These are phyloP conservation scores for Carollia perspicillata DNA, from an alignment of 2,113 vertebrate genomes.

Conservation along the genomic window DNA sequence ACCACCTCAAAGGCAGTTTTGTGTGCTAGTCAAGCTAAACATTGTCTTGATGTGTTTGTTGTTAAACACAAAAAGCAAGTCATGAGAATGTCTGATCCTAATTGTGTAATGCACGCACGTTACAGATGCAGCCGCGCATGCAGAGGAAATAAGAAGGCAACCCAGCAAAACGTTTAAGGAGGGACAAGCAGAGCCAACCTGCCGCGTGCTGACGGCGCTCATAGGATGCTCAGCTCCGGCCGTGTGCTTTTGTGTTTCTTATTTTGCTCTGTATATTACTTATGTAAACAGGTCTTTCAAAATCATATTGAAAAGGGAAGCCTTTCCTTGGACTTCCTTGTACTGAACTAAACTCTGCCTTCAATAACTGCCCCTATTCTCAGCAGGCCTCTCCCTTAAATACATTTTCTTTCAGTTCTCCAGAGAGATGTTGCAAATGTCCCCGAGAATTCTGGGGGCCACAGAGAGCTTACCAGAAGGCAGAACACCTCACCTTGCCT, in stretches of 20 bases:
- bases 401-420: neutral
- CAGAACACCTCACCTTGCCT: slow-evolving; percentile 90
- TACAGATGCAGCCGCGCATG: neutral
- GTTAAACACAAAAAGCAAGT: neutral
- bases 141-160: neutral
- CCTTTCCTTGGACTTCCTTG: neutral
- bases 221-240: neutral
- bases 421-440: neutral
- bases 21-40: neutral
- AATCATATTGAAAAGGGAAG: neutral
- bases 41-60: neutral
- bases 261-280: neutral
- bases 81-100: neutral
- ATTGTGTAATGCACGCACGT: fast-evolving
- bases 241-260: neutral
- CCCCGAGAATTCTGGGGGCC: slow-evolving; percentile 66
- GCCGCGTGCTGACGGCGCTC: neutral
- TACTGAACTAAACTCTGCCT: neutral
- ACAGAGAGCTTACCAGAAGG: slow-evolving; percentile 80
- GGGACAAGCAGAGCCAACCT: neutral
- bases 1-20: neutral
- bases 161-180: fast-evolving
- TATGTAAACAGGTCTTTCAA: neutral
- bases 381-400: neutral
- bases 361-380: neutral